phyloP scores from a whole-genome alignment of 1,140 invertebrate genomes.

The Scaptomyza hsui region DNA sequence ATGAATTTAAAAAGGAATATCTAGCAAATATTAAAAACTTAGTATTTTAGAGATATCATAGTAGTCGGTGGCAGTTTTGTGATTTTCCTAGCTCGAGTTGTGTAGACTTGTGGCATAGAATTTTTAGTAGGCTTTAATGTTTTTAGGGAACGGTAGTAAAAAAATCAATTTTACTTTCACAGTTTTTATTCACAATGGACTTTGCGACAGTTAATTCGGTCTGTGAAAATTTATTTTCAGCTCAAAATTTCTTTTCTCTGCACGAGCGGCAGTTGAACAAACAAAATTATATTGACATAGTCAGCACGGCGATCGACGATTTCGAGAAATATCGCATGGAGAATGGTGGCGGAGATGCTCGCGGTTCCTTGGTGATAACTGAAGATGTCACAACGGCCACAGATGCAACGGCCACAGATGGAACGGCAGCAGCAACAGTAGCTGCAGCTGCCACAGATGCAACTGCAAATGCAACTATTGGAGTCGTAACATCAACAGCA shows the following conservation, averaged over 20 bases:
- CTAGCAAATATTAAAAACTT: neutral
- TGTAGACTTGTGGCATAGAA: neutral
- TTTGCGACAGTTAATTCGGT: slow-evolving; percentile 44
- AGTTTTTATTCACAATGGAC: slow-evolving; percentile 57
- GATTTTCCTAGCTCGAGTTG: neutral
- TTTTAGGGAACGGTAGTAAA: slow-evolving; percentile 58
- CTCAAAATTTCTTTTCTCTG: slow-evolving; percentile 49
- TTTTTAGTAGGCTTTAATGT: slow-evolving; percentile 64
- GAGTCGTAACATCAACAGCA: neutral
- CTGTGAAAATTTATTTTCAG: slow-evolving; percentile 50
- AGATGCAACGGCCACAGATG: neutral
- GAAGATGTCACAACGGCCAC: slow-evolving; percentile 4
- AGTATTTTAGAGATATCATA: neutral
- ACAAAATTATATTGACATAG: slow-evolving; percentile 32
- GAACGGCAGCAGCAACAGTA: neutral
- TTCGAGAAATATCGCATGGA: slow-evolving; percentile 51
- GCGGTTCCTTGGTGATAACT: slow-evolving; percentile 37
- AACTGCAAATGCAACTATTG: too few species aligned
- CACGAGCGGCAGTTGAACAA: slow-evolving; percentile 47
- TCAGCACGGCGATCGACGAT: slow-evolving; percentile 19
- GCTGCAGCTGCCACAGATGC: neutral
- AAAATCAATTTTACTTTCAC: slow-evolving; percentile 37
- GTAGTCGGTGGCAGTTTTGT: neutral
- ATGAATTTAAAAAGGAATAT: neutral
- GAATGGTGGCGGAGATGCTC: slow-evolving; percentile 60